phyloP scores from a whole-genome alignment of 2,888 invertebrate genomes.

The Cephus runcator region DNA sequence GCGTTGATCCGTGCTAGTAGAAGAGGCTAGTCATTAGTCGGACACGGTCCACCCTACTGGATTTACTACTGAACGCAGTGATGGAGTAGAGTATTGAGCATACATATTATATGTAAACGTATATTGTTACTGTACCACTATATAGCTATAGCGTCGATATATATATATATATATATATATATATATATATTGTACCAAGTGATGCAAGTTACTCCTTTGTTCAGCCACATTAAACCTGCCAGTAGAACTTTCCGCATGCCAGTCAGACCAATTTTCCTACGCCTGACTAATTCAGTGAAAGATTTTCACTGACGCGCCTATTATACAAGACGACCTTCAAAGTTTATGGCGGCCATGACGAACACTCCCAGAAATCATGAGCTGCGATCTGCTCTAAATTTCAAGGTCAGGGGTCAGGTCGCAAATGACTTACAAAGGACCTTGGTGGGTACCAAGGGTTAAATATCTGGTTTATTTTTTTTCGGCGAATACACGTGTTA shows the following conservation, averaged over 20 bases:
- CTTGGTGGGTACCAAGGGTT: not conserved
- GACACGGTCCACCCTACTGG: slow-evolving; percentile 12
- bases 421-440: not conserved
- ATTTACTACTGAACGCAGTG: not conserved
- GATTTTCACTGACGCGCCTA: not conserved
- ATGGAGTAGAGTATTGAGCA: not conserved
- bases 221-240: not conserved
- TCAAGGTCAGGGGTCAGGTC: not conserved
- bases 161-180: too few relatives aligned
- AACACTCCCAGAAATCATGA: not conserved
- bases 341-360: not conserved
- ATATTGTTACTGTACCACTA: not conserved
- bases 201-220: not conserved
- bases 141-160: not conserved
- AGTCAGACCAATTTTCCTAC: not conserved
- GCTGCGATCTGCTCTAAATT: not conserved
- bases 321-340: not conserved
- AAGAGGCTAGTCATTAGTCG: slow-evolving; percentile 42
- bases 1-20: slow-evolving; percentile 23
- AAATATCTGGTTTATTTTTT: not conserved
- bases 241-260: not conserved
- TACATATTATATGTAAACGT: not conserved
- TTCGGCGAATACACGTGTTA: not conserved
- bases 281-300: not conserved
- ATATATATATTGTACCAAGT: not conserved